Evolutionary conservation across 1,140 invertebrate species (phyloP).

Genomic region (Drosophila kikkawai): DNA sequence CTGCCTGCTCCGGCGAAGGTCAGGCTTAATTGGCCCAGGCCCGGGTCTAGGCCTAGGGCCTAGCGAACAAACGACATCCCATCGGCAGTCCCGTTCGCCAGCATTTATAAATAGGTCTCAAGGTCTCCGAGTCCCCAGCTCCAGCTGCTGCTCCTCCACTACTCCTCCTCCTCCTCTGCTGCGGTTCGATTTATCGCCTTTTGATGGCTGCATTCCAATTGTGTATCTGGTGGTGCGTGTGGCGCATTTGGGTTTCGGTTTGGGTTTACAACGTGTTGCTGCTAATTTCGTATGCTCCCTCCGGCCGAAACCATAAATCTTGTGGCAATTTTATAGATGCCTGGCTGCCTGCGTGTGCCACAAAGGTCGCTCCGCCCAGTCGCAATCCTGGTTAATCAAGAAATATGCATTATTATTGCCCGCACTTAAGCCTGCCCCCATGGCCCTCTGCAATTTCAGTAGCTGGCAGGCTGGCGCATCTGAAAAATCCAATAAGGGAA

Average conservation of each 20-base stretch:
- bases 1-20: slow-evolving; percentile 61
- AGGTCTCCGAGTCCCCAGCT: slow-evolving; percentile 52
- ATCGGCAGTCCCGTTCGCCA: slow-evolving; percentile 60
- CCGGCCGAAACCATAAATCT: slow-evolving; percentile 72
- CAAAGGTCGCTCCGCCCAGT: slow-evolving; percentile 35
- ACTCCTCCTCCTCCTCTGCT: neutral
- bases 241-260: slow-evolving; percentile 25
- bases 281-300: slow-evolving; percentile 64
- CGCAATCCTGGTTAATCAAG: slow-evolving; percentile 34
- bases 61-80: slow-evolving; percentile 38
- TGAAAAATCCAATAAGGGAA: slow-evolving; percentile 26
- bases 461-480: slow-evolving; percentile 12
- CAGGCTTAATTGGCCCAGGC: slow-evolving; percentile 50
- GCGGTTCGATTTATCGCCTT: slow-evolving; percentile 70
- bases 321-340: slow-evolving; percentile 64
- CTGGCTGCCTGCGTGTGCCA: slow-evolving; percentile 47
- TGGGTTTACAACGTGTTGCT: slow-evolving; percentile 46
- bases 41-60: slow-evolving; percentile 21
- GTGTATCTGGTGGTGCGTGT: slow-evolving; percentile 35
- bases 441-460: slow-evolving; percentile 13
- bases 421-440: slow-evolving; percentile 14
- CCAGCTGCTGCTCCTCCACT: neutral
- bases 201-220: slow-evolving; percentile 74
- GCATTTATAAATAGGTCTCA: slow-evolving; percentile 76
- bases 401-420: slow-evolving; percentile 40